A percentile compares a stretch with the other conserved stretches of the same genome.
These are phyloP conservation scores for Cyprinella venusta DNA, from an alignment of 2,797 vertebrate genomes.

Conservation along the genomic window DNA sequence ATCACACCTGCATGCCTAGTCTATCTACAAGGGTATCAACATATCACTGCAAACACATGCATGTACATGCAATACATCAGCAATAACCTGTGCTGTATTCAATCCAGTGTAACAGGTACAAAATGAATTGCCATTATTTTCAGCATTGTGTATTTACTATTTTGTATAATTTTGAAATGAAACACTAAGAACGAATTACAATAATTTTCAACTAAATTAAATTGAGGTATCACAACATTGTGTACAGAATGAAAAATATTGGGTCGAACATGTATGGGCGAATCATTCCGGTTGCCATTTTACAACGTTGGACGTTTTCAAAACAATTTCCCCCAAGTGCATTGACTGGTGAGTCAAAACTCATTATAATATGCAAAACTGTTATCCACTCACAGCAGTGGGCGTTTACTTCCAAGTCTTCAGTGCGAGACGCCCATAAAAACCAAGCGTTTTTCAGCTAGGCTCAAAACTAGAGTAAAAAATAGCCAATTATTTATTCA, in stretches of 20 bases:
- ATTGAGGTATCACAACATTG: background rate
- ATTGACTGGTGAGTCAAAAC: too few relatives aligned
- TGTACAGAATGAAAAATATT: background rate
- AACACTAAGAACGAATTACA: background rate
- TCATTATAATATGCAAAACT: too few relatives aligned
- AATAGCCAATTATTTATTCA: too few relatives aligned
- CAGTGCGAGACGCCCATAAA: too few relatives aligned
- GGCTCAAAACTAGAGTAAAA: too few relatives aligned
- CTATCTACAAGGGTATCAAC: slow-evolving; percentile 2
- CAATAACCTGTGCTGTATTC: background rate
- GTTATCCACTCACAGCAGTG: too few relatives aligned
- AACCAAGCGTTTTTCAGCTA: too few relatives aligned
- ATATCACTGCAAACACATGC: slow-evolving; percentile 17
- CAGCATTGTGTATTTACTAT: background rate
- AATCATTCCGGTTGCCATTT: too few relatives aligned
- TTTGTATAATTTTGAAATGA: background rate
- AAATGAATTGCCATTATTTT: background rate
- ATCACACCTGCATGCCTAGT: slow-evolving; percentile 4
- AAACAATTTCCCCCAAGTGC: too few relatives aligned
- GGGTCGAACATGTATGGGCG: too few relatives aligned
- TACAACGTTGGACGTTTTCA: too few relatives aligned
- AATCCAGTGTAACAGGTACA: background rate
- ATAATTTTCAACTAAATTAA: background rate
- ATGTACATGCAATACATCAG: slow-evolving; percentile 7
- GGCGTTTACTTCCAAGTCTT: too few relatives aligned